These are phyloP conservation scores for Orthonyx spaldingii DNA, from an alignment of 2,113 vertebrate genomes.

Conservation along the genomic window DNA sequence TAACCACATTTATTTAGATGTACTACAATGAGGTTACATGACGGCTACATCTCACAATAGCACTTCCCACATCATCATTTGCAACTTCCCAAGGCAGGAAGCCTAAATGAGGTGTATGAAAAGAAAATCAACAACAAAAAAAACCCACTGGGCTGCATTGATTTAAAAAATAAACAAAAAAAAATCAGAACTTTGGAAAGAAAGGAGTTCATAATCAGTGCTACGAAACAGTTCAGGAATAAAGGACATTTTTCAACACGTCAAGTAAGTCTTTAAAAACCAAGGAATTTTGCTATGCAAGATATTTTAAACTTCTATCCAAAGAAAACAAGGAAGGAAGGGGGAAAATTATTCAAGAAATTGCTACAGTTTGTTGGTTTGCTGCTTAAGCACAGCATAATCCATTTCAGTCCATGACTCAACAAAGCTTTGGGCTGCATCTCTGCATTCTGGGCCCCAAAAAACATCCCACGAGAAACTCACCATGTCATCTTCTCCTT, in stretches of 20 bases:
- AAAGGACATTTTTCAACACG: not conserved
- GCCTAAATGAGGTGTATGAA: not conserved
- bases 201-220: not conserved
- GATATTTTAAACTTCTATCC: not conserved
- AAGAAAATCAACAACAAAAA: not conserved
- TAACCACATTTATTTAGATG: not conserved
- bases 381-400: not conserved
- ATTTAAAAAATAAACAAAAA: not conserved
- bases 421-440: not conserved
- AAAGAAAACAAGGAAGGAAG: not conserved
- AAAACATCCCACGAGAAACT: constrained; percentile 21
- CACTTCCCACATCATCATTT: not conserved
- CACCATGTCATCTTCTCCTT: constrained; percentile 81
- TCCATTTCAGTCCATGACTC: not conserved
- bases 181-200: not conserved
- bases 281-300: not conserved
- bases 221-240: not conserved
- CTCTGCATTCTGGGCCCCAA: not conserved
- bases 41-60: not conserved
- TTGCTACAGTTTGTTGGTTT: not conserved
- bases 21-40: not conserved
- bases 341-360: not conserved
- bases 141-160: accelerated
- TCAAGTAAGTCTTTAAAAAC: not conserved
- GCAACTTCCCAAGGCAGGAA: not conserved